These are phyloP conservation scores for Pentamera pediparva DNA, from an alignment of 53 echinoderm and acorn worm species.

Conservation along the genomic window DNA sequence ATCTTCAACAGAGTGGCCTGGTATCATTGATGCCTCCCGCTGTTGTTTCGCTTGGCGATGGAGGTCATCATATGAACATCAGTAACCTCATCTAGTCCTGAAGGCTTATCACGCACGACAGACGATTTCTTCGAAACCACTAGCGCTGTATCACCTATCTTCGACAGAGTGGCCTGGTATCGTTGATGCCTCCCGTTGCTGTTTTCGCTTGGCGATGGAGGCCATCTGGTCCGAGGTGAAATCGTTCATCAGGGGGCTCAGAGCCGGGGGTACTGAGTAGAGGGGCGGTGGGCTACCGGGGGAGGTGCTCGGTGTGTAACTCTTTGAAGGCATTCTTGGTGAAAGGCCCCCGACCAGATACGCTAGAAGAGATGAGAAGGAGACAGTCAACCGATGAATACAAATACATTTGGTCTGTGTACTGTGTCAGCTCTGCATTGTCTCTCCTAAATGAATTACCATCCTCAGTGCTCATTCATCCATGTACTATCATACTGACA, in stretches of 20 bases:
- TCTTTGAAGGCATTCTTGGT: slow-evolving; percentile 29
- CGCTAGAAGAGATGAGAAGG: neutral
- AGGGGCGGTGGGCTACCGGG: slow-evolving; percentile 29
- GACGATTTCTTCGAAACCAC: too few relatives aligned
- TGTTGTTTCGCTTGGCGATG: too few relatives aligned
- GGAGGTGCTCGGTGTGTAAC: slow-evolving; percentile 20
- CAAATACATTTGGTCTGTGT: too few relatives aligned
- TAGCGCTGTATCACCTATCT: neutral
- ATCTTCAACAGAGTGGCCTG: too few relatives aligned
- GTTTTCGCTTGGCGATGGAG: slow-evolving; percentile 66
- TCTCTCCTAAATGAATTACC: too few relatives aligned
- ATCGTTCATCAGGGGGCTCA: slow-evolving; percentile 73
- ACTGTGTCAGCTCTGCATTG: too few relatives aligned
- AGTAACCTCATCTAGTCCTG: too few relatives aligned
- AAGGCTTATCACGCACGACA: too few relatives aligned
- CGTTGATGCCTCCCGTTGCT: slow-evolving; percentile 31
- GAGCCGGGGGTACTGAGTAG: slow-evolving; percentile 81
- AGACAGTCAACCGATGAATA: neutral
- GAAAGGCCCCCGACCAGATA: slow-evolving; percentile 31
- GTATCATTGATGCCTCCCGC: too few relatives aligned
- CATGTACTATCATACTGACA: too few relatives aligned
- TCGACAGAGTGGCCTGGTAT: neutral
- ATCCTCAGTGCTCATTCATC: too few relatives aligned
- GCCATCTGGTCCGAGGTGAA: slow-evolving; percentile 74
- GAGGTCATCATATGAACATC: too few relatives aligned